Conservation (phyloP, 1,140 invertebrate genomes). For the Dolichoris vasculosae region DNA sequence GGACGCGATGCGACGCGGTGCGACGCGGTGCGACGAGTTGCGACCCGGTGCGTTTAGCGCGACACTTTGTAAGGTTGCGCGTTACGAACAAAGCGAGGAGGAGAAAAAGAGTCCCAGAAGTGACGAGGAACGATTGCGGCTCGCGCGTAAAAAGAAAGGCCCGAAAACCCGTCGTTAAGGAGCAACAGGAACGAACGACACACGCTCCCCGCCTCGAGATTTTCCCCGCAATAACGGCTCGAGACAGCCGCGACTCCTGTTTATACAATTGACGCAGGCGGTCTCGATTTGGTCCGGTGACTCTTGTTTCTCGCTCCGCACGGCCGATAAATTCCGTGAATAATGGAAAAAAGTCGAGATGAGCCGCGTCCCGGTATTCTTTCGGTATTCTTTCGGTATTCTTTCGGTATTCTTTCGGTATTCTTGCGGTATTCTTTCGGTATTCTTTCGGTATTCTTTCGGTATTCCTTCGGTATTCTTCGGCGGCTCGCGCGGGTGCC, state of each 20-base stretch:
- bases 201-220: background rate
- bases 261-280: background rate
- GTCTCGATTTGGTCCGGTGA: constrained; percentile 12
- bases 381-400: too few relatives aligned
- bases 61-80: background rate
- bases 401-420: too few relatives aligned
- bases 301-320: background rate
- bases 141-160: background rate
- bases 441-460: too few relatives aligned
- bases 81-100: background rate
- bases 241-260: background rate
- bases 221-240: background rate
- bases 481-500: background rate
- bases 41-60: background rate
- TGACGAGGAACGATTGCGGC: background rate
- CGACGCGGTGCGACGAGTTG: too few relatives aligned
- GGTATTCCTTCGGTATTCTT: too few relatives aligned
- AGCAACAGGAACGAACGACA: background rate
- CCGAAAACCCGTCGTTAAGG: background rate
- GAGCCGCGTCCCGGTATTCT: background rate
- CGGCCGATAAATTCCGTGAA: constrained; percentile 36
- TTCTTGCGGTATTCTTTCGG: too few relatives aligned
- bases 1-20: too few relatives aligned
- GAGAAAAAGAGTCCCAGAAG: too few relatives aligned
- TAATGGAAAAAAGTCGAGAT: constrained; percentile 41